Base-by-base conservation (phyloP, 2,888 invertebrate genomes). In the Xanthorhoe spadicearia region DNA sequence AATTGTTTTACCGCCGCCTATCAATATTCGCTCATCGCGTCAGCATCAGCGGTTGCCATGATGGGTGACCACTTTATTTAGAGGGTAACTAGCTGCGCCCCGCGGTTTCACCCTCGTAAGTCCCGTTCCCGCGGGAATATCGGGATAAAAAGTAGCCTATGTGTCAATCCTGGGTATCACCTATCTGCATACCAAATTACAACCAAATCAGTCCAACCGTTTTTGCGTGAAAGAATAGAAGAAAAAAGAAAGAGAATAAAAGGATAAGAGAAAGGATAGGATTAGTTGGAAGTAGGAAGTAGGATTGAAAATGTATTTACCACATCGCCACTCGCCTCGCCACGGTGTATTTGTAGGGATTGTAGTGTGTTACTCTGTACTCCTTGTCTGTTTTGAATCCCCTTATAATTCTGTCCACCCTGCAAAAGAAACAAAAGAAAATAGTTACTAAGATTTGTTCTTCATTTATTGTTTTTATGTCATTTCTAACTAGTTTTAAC, bases 381-480 rank as follows among this genome's bases (percentile, higher is more conserved):
- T 89, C 87, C 38, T 74, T 74, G 74, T 84, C 86, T 69, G 82
- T 74, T 65, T 76, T 78, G 73, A 86, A 90, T 49, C 83, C 77
- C 28, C 81, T 86, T 67, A 92, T 69, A 60, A 93, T 90, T 71
- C 82, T 88, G 32, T 89, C 85, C 3, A 78, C 84, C 1, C 93
- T 93, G 83, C 13, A 87, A 87, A 15, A n/a, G n/a, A n/a, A 38
- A 71, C 59, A 57, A 10, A 35, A 55, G 8, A 13, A 48, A 51
- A 57, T 7, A 32, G 15, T 48, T 15, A 46, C 3, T 7, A 13
- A 48, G 15, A 17, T 15, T 17, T 17, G 15, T 13, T 13, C 38
- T 4, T 43, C 2, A 43, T 43, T 13, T 13, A n/a, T n/a, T n/a
- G n/a, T n/a, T n/a, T n/a, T n/a, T n/a, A n/a, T n/a, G n/a, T n/a